Percentiles rank a stretch among this genome's conserved stretches.
Conservation (phyloP, 2,888 invertebrate species). For the Patella pellucida region DNA sequence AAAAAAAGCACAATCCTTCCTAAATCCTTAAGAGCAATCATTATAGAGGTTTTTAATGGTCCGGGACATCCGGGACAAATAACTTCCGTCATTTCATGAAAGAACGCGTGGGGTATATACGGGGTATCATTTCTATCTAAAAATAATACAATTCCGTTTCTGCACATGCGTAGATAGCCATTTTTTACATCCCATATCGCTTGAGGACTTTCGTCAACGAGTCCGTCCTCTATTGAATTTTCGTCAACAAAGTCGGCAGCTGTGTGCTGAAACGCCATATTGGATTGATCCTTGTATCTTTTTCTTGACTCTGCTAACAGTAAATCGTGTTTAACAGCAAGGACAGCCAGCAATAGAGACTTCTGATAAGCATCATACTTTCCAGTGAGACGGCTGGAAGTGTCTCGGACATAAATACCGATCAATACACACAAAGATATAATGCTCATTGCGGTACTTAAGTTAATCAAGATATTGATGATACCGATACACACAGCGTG, state of each 20-base stretch:
- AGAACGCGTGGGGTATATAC: slow-evolving; percentile 29
- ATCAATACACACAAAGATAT: slow-evolving; percentile 29
- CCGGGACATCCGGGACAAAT: slow-evolving; percentile 28
- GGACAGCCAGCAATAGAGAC: slow-evolving; percentile 1
- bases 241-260: background rate
- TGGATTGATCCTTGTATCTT: background rate
- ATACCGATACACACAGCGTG: slow-evolving; percentile 27
- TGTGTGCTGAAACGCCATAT: background rate
- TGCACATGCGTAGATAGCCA: background rate
- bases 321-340: background rate
- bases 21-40: slow-evolving; percentile 25
- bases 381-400: slow-evolving; percentile 19
- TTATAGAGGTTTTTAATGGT: slow-evolving; percentile 20
- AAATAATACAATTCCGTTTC: slow-evolving; percentile 18
- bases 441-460: slow-evolving; percentile 25
- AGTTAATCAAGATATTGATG: slow-evolving; percentile 26
- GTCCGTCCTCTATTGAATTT: background rate
- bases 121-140: slow-evolving; percentile 30
- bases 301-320: background rate
- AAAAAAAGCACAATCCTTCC: slow-evolving; percentile 29
- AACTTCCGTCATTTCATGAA: slow-evolving; percentile 26
- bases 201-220: background rate
- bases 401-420: slow-evolving; percentile 31
- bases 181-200: background rate
- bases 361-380: slow-evolving; percentile 9